These are phyloP conservation scores for Melinopterus prodromus DNA, from an alignment of 2,888 invertebrate genomes.

Conservation along the genomic window DNA sequence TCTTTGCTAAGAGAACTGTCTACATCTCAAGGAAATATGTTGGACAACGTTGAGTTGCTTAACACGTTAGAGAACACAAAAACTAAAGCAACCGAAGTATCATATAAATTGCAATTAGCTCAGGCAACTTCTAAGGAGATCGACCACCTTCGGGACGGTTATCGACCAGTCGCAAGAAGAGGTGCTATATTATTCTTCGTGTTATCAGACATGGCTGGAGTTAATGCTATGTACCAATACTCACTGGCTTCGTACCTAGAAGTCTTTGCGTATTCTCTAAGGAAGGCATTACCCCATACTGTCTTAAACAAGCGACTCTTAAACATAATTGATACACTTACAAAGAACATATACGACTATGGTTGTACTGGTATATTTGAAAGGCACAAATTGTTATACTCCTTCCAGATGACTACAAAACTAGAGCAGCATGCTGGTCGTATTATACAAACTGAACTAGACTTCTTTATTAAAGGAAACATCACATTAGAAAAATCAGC, in stretches of 20 bases:
- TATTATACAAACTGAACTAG: conserved; percentile 75
- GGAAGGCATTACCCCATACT: conserved; percentile 84
- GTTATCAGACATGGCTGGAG: conserved; percentile 86
- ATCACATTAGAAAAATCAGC: conserved; percentile 79
- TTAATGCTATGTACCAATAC: conserved; percentile 94
- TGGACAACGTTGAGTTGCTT: conserved; percentile 89
- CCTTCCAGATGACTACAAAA: conserved; percentile 89
- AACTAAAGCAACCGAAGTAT: conserved; percentile 83
- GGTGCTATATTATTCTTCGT: conserved; percentile 93
- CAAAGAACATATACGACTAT: conserved; percentile 89
- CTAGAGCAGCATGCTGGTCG: conserved; percentile 75
- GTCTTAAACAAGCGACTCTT: conserved; percentile 75
- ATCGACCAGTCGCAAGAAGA: conserved; percentile 83
- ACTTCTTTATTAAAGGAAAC: conserved; percentile 90
- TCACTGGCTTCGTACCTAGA: conserved; percentile 85
- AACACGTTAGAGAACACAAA: conserved; percentile 90
- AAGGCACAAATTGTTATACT: conserved; percentile 87
- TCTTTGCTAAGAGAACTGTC: conserved; percentile 85
- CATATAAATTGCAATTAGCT: conserved; percentile 80
- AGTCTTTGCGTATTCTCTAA: conserved; percentile 82
- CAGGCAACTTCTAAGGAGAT: conserved; percentile 81
- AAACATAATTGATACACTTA: conserved; percentile 86
- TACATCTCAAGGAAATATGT: conserved; percentile 89
- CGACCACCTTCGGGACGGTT: conserved; percentile 83
- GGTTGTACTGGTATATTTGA: conserved; percentile 94